Base-by-base conservation (phyloP, 2,888 invertebrate species). In the Penaeus monodon region DNA sequence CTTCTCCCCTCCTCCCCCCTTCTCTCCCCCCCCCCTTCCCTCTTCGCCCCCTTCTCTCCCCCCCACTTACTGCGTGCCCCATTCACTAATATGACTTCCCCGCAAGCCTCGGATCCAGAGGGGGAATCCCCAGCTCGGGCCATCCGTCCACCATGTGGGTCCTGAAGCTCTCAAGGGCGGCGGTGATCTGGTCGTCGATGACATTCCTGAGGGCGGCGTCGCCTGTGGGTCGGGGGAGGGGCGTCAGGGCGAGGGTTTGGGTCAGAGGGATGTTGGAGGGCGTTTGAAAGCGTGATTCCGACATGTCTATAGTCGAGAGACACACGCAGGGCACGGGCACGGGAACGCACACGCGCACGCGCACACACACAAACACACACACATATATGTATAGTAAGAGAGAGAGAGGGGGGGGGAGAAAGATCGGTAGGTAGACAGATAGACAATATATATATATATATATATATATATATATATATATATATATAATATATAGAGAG, bases 51-150 rank as follows among this genome's bases (percentile, higher is more conserved):
- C 7, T 7, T 38, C 7, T 38, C 38, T 38, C 38, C 7, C 38
- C 7, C 38, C 7, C 38, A 8, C 38, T 38, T 88, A 90, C 89
- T 86, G 64, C 10, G 84, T 86, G n/a, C 66, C 65, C 38, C 82
- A 38, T 88, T 66, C n/a, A 91, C 57, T 80, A 79, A 91, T 83
- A 66, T 77, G 38, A 88, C 83, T 8, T 87, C 63, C 17, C 24
- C 44, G 90, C n/a, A 20, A 74, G 73, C 10, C 91, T 86, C 0
- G 91, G 91, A 79, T 91, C 91, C 29, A 91, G 88, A 4, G 89
- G 83, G 1, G 91, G 91, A 22, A 91, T 89, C 17, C 90, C 90
- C 44, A 90, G 82, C 14, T 90, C 88, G 17, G 90, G 85, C 78
- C 90, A 88, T 3, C 91, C 91, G 2, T 44, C 77, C 17, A 68